These are phyloP conservation scores for Mola mola DNA, from an alignment of 2,113 vertebrate species.

Conservation along the genomic window DNA sequence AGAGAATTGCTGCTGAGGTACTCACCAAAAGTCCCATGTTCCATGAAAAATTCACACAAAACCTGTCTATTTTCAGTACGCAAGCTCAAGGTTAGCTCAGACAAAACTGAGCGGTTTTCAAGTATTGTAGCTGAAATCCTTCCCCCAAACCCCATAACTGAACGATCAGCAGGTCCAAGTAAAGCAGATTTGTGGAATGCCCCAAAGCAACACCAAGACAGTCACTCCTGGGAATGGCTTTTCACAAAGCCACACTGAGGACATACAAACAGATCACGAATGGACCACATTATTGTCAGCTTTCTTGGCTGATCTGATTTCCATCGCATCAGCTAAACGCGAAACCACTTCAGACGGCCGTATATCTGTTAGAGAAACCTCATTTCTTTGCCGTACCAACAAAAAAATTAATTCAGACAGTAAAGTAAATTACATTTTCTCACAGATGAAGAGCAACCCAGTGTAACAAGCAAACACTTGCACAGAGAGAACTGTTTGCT, in stretches of 20 bases:
- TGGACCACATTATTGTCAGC: conserved; percentile 7
- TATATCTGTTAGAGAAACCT: neutral
- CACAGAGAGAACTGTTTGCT: too few relatives aligned
- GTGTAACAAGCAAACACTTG: too few relatives aligned
- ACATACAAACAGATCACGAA: neutral
- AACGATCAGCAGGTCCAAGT: conserved; percentile 31
- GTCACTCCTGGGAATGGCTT: neutral
- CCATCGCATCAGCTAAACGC: neutral
- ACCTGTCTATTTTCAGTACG: conserved; percentile 23
- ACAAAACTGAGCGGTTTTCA: conserved; percentile 32
- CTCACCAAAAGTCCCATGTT: conserved; percentile 32
- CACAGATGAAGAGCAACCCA: neutral
- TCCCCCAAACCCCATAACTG: conserved; percentile 25
- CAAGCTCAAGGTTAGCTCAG: conserved; percentile 37
- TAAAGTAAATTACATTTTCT: too few relatives aligned
- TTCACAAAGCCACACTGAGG: conserved; percentile 8
- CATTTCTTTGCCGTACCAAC: neutral
- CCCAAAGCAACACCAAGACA: neutral
- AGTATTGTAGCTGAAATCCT: conserved; percentile 5
- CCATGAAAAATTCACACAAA: conserved; percentile 52
- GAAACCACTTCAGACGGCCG: neutral
- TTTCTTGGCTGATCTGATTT: neutral
- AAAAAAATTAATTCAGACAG: too few relatives aligned
- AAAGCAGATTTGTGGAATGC: conserved; percentile 3
- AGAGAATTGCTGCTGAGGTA: conserved; percentile 17